phyloP scores from a whole-genome alignment of 2,888 invertebrate species.

The Chrysolina oricalcia region DNA sequence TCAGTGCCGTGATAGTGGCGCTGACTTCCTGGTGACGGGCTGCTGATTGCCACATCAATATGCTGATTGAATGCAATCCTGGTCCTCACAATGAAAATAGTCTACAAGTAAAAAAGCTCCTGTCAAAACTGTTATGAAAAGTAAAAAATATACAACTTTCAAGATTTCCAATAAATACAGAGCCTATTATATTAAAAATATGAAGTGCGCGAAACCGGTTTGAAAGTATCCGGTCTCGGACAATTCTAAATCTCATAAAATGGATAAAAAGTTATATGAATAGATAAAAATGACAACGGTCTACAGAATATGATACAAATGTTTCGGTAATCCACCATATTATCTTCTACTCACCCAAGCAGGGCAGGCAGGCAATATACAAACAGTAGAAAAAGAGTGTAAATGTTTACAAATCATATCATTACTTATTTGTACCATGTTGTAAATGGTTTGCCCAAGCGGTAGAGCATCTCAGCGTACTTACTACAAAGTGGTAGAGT shows the following conservation, averaged over 20 bases:
- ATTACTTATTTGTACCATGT: slow-evolving; percentile 72
- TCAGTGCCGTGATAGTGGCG: slow-evolving; percentile 53
- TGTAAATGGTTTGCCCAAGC: slow-evolving; percentile 67
- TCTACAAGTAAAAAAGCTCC: slow-evolving; percentile 66
- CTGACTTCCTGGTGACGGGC: slow-evolving; percentile 55
- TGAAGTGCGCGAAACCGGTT: slow-evolving; percentile 67
- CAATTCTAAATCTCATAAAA: slow-evolving; percentile 68
- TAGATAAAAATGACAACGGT: slow-evolving; percentile 69
- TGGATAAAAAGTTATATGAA: slow-evolving; percentile 69
- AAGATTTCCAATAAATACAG: slow-evolving; percentile 70
- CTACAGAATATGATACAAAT: slow-evolving; percentile 71
- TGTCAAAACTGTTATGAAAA: slow-evolving; percentile 71
- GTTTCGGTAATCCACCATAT: slow-evolving; percentile 60
- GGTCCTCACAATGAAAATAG: slow-evolving; percentile 54
- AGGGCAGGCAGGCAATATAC: slow-evolving; percentile 69
- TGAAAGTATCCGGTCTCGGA: slow-evolving; percentile 67
- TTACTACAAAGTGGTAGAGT: slow-evolving; percentile 30
- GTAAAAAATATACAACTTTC: slow-evolving; percentile 71
- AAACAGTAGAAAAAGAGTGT: slow-evolving; percentile 73
- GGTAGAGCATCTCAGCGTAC: slow-evolving; percentile 37
- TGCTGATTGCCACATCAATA: slow-evolving; percentile 50
- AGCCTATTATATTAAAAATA: slow-evolving; percentile 69
- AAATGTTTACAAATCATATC: slow-evolving; percentile 72
- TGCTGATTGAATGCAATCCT: slow-evolving; percentile 55
- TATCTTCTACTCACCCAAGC: slow-evolving; percentile 64